Conservation (phyloP, 2,797 vertebrate species). For the Allochrocebus solatus region DNA sequence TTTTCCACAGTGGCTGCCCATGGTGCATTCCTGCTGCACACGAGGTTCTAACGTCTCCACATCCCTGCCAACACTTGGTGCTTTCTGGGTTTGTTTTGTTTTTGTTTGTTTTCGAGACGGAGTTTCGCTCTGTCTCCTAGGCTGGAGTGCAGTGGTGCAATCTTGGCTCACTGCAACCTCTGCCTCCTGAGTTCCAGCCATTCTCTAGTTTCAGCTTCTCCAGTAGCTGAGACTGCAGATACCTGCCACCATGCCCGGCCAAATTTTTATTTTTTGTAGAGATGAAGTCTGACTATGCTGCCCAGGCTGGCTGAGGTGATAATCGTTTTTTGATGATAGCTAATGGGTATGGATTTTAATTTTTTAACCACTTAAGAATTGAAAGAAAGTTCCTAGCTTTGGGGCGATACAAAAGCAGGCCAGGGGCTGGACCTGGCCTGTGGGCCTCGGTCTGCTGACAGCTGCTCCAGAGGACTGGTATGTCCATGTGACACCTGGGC, state of each 20-base stretch:
- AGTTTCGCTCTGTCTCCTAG: background rate
- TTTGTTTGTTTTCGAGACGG: too few relatives aligned
- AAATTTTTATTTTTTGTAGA: background rate
- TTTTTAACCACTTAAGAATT: background rate
- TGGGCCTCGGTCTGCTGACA: background rate
- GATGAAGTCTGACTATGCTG: background rate
- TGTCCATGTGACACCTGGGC: background rate
- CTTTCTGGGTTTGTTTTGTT: background rate
- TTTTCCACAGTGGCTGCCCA: background rate
- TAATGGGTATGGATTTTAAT: background rate
- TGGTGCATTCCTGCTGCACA: background rate
- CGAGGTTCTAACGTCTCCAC: background rate
- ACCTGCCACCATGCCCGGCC: background rate
- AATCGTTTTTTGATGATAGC: background rate
- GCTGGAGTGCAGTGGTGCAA: background rate
- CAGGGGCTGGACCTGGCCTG: rapidly evolving
- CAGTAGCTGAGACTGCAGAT: background rate
- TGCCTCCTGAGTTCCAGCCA: background rate
- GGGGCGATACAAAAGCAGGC: background rate
- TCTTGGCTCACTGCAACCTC: background rate
- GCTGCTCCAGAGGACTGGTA: rapidly evolving
- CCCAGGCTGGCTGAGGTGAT: background rate
- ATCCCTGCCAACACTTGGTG: background rate
- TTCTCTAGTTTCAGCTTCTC: background rate
- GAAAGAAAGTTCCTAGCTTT: too few relatives aligned